phyloP scores from a whole-genome alignment of 2,888 invertebrate genomes.

The Timandra comae region DNA sequence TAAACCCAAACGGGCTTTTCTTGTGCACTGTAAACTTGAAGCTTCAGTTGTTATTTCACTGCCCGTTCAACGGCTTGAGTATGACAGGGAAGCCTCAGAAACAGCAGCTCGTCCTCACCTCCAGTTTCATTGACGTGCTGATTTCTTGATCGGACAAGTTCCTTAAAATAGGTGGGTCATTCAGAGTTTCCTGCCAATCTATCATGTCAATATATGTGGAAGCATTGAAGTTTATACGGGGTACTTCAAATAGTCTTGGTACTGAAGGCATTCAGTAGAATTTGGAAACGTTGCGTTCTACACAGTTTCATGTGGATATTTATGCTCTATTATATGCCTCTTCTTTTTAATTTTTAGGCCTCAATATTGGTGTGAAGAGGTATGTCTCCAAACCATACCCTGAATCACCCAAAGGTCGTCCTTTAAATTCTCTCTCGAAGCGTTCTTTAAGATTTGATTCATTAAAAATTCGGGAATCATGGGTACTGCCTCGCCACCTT shows the following conservation, averaged over 20 bases:
- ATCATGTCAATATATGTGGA: slow-evolving; percentile 10
- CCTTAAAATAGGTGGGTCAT: slow-evolving; percentile 1
- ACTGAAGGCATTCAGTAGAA: no score
- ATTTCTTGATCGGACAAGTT: background rate
- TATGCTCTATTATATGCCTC: no score
- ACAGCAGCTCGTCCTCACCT: slow-evolving; percentile 1
- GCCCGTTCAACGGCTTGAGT: background rate
- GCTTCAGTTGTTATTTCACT: slow-evolving; percentile 1
- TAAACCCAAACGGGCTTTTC: background rate
- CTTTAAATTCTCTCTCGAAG: no score
- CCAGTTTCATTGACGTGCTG: slow-evolving; percentile 1
- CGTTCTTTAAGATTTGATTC: no score
- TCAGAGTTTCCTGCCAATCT: slow-evolving; percentile 8
- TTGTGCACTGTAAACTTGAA: background rate
- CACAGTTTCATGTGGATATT: no score
- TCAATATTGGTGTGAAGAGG: no score
- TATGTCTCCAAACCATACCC: no score
- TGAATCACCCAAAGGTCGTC: no score
- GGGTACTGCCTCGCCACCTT: no score
- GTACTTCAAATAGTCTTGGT: slow-evolving; percentile 6
- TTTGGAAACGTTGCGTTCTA: no score
- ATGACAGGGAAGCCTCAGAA: slow-evolving; percentile 5
- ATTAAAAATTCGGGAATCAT: no score
- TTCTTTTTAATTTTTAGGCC: no score
- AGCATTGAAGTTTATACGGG: slow-evolving; percentile 8